Evolutionary conservation across 2,888 invertebrate genomes (phyloP).

Genomic region (Onchidella celtica): DNA sequence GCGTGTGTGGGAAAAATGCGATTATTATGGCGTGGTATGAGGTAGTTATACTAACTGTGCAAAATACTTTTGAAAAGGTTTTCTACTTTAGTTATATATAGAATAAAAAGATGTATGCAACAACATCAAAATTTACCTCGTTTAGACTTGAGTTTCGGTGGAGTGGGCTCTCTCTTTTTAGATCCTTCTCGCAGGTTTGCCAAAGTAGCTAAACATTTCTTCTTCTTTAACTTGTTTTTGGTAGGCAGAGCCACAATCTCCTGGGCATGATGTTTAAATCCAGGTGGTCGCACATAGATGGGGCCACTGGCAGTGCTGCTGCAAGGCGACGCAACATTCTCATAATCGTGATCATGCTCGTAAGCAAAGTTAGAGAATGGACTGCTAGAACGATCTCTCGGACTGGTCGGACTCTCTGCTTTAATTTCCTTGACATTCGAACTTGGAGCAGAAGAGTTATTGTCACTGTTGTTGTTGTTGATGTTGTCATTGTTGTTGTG

Average conservation of each 20-base stretch:
- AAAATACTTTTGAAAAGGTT: no score
- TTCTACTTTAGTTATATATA: no score
- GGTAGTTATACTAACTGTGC: no score
- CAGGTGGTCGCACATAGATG: constrained; percentile 76
- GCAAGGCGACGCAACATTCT: constrained; percentile 73
- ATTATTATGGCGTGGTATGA: no score
- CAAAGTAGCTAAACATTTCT: constrained; percentile 69
- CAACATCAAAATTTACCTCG: constrained; percentile 73
- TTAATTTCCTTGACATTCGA: background rate
- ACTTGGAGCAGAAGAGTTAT: background rate
- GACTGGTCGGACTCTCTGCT: constrained; percentile 27
- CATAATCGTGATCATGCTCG: constrained; percentile 76
- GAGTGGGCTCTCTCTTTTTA: constrained; percentile 72
- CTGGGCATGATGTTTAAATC: constrained; percentile 78
- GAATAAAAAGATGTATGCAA: no score
- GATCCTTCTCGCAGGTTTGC: constrained; percentile 65
- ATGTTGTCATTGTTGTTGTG: no score
- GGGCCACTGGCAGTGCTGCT: constrained; percentile 79
- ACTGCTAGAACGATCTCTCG: constrained; percentile 29
- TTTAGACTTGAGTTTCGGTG: constrained; percentile 73
- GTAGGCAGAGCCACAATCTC: constrained; percentile 59
- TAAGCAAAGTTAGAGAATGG: constrained; percentile 60
- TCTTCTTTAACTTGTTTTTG: constrained; percentile 63
- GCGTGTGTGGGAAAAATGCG: no score
- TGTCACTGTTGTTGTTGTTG: no score